Conservation (phyloP, 2,113 vertebrate species). For the Phalacrocorax pelagicus region DNA sequence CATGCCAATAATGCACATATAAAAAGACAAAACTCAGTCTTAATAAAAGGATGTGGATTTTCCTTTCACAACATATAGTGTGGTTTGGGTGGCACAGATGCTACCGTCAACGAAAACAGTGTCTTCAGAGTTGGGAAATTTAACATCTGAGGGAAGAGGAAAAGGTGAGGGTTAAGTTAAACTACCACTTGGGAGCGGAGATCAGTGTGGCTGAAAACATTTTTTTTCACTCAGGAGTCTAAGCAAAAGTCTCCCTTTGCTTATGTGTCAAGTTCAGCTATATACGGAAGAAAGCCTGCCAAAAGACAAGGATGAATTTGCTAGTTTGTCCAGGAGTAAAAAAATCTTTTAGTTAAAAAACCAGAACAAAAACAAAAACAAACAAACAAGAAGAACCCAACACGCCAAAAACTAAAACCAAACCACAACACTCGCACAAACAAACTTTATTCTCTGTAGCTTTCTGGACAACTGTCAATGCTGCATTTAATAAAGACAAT, state of each 20-base stretch:
- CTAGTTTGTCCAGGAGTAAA: neutral
- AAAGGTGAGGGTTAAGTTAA: conserved; percentile 51
- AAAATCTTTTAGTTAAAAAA: neutral
- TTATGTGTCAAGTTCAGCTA: neutral
- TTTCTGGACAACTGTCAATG: neutral
- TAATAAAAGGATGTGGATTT: conserved; percentile 73
- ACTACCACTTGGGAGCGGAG: conserved; percentile 5
- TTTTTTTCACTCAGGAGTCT: neutral
- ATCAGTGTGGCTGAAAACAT: neutral
- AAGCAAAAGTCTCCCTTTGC: neutral
- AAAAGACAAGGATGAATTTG: neutral
- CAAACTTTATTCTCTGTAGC: neutral
- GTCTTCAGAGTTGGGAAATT: conserved; percentile 63
- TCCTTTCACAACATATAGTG: conserved; percentile 68
- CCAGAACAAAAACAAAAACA: neutral
- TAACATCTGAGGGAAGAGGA: conserved; percentile 29
- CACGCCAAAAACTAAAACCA: neutral
- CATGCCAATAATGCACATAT: conserved; percentile 52
- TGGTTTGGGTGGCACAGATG: conserved; percentile 46
- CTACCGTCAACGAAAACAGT: conserved; percentile 67
- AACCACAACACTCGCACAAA: neutral
- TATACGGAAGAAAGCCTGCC: neutral
- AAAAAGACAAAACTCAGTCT: conserved; percentile 65
- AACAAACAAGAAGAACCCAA: neutral
- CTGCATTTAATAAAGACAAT: neutral